A percentile compares a stretch with the other conserved stretches of the same genome.
Evolutionary conservation across 2,888 invertebrate species (phyloP).

Genomic region (Microdon myrmicae): DNA sequence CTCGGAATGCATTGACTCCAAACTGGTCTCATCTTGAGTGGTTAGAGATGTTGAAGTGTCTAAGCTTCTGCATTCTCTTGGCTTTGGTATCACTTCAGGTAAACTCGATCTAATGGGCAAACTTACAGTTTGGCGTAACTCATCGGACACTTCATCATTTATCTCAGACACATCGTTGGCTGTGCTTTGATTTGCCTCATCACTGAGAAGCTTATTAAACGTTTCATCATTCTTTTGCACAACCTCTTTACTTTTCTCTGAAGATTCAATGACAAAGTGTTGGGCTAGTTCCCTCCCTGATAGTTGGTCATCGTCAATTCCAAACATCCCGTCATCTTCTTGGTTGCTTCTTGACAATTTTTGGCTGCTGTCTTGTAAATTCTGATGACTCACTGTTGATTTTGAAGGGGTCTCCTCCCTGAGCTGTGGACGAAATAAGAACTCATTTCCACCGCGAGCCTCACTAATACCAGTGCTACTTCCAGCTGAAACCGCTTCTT

Average conservation of each 20-base stretch:
- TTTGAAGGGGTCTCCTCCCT: conserved; percentile 3
- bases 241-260: conserved; percentile 39
- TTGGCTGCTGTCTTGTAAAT: conserved; percentile 18
- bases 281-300: conserved; percentile 63
- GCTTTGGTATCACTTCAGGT: conserved; percentile 38
- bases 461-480: conserved; percentile 41
- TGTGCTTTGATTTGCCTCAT: conserved; percentile 63
- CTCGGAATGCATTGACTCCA: conserved; percentile 54
- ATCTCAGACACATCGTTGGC: conserved; percentile 65
- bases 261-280: conserved; percentile 60
- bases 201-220: conserved; percentile 44
- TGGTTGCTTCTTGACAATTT: background rate
- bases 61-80: conserved; percentile 34
- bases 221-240: conserved; percentile 36
- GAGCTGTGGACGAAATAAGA: conserved; percentile 5
- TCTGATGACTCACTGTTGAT: background rate
- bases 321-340: conserved; percentile 57
- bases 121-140: conserved; percentile 34
- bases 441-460: conserved; percentile 33
- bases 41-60: conserved; percentile 17
- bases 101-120: conserved; percentile 27
- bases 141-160: conserved; percentile 57
- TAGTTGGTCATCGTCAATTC: conserved; percentile 63
- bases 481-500: conserved; percentile 59
- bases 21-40: conserved; percentile 17